phyloP scores from a whole-genome alignment of 2,113 vertebrate species.

The Columbina picui region DNA sequence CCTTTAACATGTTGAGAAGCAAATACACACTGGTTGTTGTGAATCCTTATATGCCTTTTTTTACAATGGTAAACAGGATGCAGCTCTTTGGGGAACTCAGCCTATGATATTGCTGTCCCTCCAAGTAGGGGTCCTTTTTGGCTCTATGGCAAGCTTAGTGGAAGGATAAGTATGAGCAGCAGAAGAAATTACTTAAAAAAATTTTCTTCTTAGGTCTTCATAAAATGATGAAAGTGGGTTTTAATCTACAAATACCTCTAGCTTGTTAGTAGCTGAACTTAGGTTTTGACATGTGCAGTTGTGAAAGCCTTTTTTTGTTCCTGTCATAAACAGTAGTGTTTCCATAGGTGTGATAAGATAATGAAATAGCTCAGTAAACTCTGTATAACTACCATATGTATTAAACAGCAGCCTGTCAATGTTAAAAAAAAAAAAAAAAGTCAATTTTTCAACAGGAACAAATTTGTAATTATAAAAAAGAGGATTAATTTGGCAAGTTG shows the following conservation, averaged over 20 bases:
- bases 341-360: not conserved
- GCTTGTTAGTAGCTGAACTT: not conserved
- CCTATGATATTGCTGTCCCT: not conserved
- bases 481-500: not conserved
- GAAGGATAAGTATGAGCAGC: not conserved
- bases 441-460: not conserved
- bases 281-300: not conserved
- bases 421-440: not conserved
- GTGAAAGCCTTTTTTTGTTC: not conserved
- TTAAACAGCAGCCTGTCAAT: not conserved
- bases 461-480: not conserved
- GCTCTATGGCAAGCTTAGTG: not conserved
- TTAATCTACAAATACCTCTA: not conserved
- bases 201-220: not conserved
- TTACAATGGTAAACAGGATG: not conserved
- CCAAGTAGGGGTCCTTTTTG: not conserved
- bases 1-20: not conserved
- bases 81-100: not conserved
- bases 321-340: not conserved
- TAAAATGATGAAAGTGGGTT: fast-evolving
- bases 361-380: not conserved
- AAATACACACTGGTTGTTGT: not conserved
- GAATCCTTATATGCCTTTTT: not conserved
- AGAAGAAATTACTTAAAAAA: not conserved
- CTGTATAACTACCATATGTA: not conserved